Conservation (phyloP, 2,888 invertebrate genomes). For the Alloplasta piceator region DNA sequence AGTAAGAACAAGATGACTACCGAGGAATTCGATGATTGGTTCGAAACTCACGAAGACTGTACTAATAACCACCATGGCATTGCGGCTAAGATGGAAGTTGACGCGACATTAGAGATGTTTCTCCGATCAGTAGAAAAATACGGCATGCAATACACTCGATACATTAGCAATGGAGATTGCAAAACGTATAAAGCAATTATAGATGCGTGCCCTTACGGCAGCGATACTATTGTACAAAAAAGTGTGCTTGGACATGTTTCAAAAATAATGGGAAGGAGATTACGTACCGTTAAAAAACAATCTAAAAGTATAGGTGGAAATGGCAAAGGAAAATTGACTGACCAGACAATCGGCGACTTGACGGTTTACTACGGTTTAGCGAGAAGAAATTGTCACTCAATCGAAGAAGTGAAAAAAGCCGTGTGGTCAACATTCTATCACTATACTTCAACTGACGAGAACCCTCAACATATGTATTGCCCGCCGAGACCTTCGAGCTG, state of each 20-base stretch:
- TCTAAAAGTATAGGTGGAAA: slow-evolving; percentile 40
- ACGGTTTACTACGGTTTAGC: slow-evolving; percentile 15
- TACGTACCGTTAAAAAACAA: slow-evolving; percentile 26
- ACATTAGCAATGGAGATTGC: slow-evolving; percentile 18
- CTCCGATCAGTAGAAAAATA: slow-evolving; percentile 36
- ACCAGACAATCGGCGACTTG: slow-evolving; percentile 32
- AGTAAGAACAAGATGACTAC: slow-evolving; percentile 54
- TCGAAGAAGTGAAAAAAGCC: slow-evolving; percentile 44
- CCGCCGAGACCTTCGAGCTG: slow-evolving; percentile 47
- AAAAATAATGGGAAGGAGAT: slow-evolving; percentile 17
- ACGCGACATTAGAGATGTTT: slow-evolving; percentile 49
- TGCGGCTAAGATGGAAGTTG: slow-evolving; percentile 49
- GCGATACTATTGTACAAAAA: slow-evolving; percentile 24
- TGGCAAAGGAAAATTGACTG: slow-evolving; percentile 50
- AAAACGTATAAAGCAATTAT: slow-evolving; percentile 34
- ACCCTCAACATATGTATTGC: slow-evolving; percentile 55
- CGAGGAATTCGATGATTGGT: slow-evolving; percentile 50
- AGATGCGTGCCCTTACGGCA: slow-evolving; percentile 49
- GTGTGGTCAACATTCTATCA: slow-evolving; percentile 51
- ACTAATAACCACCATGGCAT: slow-evolving; percentile 44
- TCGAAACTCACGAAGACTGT: slow-evolving; percentile 46
- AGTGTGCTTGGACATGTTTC: too few relatives aligned
- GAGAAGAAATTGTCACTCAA: slow-evolving; percentile 36
- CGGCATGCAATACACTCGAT: slow-evolving; percentile 19
- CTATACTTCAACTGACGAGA: slow-evolving; percentile 38